Conservation (phyloP, 2,888 invertebrate genomes). For the Dryobota labecula region DNA sequence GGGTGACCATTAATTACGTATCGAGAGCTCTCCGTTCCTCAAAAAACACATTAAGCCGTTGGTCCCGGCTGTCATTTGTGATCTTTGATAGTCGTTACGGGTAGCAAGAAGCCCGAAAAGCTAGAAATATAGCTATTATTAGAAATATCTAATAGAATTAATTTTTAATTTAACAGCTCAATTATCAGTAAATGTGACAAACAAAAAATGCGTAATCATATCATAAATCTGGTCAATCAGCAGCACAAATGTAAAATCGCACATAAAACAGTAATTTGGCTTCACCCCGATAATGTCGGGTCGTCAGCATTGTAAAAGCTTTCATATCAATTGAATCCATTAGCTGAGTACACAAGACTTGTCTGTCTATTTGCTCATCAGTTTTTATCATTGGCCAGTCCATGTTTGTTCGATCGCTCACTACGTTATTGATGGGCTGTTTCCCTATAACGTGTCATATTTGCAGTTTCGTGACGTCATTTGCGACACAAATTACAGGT, state of each 20-base stretch:
- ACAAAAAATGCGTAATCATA: conserved; percentile 44
- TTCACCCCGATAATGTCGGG: conserved; percentile 81
- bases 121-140: too few species aligned
- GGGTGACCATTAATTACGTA: neutral
- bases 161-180: too few species aligned
- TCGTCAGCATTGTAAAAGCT: conserved; percentile 89
- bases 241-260: conserved; percentile 59
- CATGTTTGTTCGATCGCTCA: conserved; percentile 89
- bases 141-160: too few species aligned
- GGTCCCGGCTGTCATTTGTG: neutral
- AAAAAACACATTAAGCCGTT: neutral
- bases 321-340: conserved; percentile 91
- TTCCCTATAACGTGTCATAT: conserved; percentile 79
- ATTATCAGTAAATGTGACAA: neutral
- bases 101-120: neutral
- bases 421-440: conserved; percentile 88
- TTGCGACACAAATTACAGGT: conserved; percentile 73
- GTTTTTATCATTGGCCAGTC: conserved; percentile 90
- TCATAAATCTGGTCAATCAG: conserved; percentile 51
- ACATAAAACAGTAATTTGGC: conserved; percentile 76
- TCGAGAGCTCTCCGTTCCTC: neutral
- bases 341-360: conserved; percentile 89
- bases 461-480: conserved; percentile 68
- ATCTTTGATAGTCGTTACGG: neutral
- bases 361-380: conserved; percentile 90